Evolutionary conservation across 2,888 invertebrate genomes (phyloP).

Genomic region (Molorchus minor): DNA sequence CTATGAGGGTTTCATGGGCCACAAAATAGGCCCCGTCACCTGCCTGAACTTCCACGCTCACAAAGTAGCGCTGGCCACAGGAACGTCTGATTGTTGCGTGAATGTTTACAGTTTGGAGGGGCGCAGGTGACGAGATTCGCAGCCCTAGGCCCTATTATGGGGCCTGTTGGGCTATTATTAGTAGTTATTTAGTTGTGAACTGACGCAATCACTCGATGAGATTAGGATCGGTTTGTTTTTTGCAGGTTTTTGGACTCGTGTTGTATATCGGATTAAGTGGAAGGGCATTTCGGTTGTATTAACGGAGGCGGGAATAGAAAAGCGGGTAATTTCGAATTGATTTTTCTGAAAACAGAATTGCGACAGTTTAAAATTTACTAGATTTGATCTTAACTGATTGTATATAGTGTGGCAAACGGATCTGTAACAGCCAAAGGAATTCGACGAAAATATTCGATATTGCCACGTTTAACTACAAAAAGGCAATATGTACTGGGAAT

Average conservation of each 20-base stretch:
- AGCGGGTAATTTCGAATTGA: no score
- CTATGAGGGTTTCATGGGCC: slow-evolving; percentile 91
- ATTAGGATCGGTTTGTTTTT: background rate
- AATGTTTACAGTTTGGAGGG: slow-evolving; percentile 80
- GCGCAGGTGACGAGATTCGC: slow-evolving; percentile 73
- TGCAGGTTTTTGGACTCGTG: background rate
- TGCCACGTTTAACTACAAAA: no score
- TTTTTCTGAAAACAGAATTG: no score
- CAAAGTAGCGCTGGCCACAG: slow-evolving; percentile 84
- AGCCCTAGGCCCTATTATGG: slow-evolving; percentile 61
- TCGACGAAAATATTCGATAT: no score
- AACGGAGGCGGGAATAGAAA: no score
- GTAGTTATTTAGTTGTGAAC: slow-evolving; percentile 14
- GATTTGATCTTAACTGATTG: no score
- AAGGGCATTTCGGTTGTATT: no score
- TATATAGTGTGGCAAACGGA: no score
- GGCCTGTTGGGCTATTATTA: slow-evolving; percentile 52
- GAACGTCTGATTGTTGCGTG: slow-evolving; percentile 85
- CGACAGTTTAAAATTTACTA: no score
- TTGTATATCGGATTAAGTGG: no score
- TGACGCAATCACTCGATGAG: slow-evolving; percentile 6
- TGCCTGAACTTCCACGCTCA: slow-evolving; percentile 92
- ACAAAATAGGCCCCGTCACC: slow-evolving; percentile 86
- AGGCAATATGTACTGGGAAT: no score
- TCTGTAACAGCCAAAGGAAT: no score